Evolutionary conservation across 2,797 vertebrate species (phyloP).

Genomic region (Rhynchonycteris naso): DNA sequence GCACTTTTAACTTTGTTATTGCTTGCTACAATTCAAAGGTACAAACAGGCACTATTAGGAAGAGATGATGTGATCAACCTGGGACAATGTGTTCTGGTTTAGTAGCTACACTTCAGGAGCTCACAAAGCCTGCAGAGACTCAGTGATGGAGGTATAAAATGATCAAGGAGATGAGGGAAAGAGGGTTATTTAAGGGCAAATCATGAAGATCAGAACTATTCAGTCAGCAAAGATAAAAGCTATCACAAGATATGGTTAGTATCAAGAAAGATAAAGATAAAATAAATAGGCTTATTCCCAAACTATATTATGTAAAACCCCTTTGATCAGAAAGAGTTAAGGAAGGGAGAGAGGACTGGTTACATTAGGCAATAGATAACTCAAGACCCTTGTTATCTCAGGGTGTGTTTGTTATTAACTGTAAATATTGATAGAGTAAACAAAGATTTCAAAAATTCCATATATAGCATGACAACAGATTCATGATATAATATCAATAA

Average conservation of each 20-base stretch:
- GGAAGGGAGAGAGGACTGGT: neutral
- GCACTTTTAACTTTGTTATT: conserved; percentile 1
- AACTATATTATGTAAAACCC: neutral
- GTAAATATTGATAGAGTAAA: neutral
- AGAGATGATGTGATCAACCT: neutral
- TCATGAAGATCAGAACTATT: neutral
- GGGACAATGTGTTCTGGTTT: neutral
- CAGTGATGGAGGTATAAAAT: neutral
- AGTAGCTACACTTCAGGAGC: neutral
- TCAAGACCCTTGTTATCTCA: neutral
- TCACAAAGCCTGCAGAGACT: neutral
- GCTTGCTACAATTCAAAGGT: neutral
- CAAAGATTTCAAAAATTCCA: neutral
- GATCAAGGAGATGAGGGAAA: neutral
- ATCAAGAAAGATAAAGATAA: neutral
- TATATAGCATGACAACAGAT: neutral
- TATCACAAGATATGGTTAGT: neutral
- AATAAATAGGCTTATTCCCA: neutral
- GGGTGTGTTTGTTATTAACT: neutral
- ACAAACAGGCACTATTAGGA: neutral
- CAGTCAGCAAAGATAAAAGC: neutral
- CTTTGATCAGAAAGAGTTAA: neutral
- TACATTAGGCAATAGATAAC: neutral
- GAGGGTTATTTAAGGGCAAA: neutral
- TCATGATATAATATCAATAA: neutral